Conservation (phyloP, 2,888 invertebrate species). For the Drosophila paramelanica region DNA sequence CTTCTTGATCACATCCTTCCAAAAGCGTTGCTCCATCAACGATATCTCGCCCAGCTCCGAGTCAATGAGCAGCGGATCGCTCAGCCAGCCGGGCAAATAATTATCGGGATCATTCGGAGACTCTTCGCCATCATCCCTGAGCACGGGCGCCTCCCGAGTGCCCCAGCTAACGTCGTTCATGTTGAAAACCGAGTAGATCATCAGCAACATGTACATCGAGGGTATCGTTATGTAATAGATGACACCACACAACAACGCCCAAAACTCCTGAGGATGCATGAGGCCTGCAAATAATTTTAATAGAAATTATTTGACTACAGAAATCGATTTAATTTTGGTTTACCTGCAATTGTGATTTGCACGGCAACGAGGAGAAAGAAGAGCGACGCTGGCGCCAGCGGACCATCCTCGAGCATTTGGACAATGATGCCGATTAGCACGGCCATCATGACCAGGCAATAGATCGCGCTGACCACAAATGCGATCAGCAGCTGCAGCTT, state of each 20-base stretch:
- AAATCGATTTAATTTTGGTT: not conserved
- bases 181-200: constrained; percentile 96
- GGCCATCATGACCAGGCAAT: constrained; percentile 94
- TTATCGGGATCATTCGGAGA: constrained; percentile 44
- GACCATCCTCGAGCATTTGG: constrained; percentile 92
- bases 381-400: constrained; percentile 92
- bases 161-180: constrained; percentile 98
- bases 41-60: constrained; percentile 89
- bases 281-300: constrained; percentile 84
- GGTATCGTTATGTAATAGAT: constrained; percentile 97
- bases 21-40: constrained; percentile 90
- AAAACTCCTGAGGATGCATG: constrained; percentile 92
- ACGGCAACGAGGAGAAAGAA: constrained; percentile 91
- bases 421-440: constrained; percentile 92
- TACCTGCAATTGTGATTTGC: constrained; percentile 89
- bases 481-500: constrained; percentile 90
- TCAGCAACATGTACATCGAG: constrained; percentile 96
- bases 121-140: constrained; percentile 45
- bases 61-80: constrained; percentile 88
- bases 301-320: too few relatives aligned
- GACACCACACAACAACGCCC: constrained; percentile 90
- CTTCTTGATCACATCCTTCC: constrained; percentile 90
- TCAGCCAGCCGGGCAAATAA: constrained; percentile 87
- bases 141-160: constrained; percentile 90
- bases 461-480: constrained; percentile 90